These are phyloP conservation scores for Ptilodon capucinus DNA, from an alignment of 2,888 invertebrate genomes.

Conservation along the genomic window DNA sequence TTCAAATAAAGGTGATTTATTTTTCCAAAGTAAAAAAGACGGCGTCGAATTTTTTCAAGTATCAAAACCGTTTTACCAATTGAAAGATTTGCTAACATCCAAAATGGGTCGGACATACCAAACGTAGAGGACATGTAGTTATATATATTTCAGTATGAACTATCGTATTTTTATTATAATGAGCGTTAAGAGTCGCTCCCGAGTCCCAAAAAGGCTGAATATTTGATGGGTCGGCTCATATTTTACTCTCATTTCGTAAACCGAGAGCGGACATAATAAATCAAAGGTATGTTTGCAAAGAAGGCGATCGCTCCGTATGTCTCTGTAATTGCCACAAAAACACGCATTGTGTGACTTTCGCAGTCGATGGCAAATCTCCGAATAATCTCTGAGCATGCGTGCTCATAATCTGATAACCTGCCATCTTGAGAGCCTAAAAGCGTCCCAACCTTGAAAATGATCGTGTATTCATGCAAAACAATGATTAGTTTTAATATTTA, in stretches of 20 bases:
- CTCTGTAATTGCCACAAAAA: conserved; percentile 78
- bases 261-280: conserved; percentile 72
- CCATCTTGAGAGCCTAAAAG: conserved; percentile 1
- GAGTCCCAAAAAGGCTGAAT: conserved; percentile 71
- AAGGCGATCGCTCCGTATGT: conserved; percentile 72
- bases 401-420: conserved; percentile 20
- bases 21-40: too few relatives aligned
- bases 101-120: conserved; percentile 54
- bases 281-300: conserved; percentile 73
- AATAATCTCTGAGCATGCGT: conserved; percentile 51
- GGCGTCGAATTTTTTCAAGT: too few relatives aligned
- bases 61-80: conserved; percentile 33
- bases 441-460: neutral
- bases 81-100: conserved; percentile 43
- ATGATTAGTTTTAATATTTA: neutral
- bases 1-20: too few relatives aligned
- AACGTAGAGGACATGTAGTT: conserved; percentile 45
- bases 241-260: conserved; percentile 68
- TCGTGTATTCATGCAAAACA: neutral
- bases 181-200: conserved; percentile 67
- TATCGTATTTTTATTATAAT: conserved; percentile 80
- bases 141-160: conserved; percentile 67
- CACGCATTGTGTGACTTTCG: conserved; percentile 72
- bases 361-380: conserved; percentile 76
- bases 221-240: conserved; percentile 76